Conservation (phyloP, 2,797 vertebrate genomes). For the Eospalax fontanierii region DNA sequence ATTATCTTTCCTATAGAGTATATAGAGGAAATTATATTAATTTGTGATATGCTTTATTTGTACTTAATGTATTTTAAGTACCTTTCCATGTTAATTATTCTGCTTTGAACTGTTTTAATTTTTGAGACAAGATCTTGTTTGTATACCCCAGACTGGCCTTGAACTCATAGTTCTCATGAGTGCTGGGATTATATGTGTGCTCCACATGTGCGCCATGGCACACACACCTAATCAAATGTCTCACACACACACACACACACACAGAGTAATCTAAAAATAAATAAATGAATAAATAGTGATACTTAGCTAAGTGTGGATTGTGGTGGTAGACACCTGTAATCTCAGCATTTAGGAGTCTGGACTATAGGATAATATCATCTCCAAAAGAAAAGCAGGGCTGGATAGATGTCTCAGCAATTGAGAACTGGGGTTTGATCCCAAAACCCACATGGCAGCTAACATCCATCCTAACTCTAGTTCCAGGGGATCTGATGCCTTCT, state of each 20-base stretch:
- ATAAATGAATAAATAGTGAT: too few relatives aligned
- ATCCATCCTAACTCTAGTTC: too few relatives aligned
- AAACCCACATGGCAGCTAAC: too few relatives aligned
- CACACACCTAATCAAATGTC: too few relatives aligned
- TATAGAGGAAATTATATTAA: background rate
- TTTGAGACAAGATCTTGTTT: background rate
- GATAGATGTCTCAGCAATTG: background rate
- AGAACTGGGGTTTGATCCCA: too few relatives aligned
- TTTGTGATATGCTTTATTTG: slow-evolving; percentile 25
- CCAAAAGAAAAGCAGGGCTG: background rate
- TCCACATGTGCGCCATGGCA: too few relatives aligned
- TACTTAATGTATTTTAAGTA: slow-evolving; percentile 35
- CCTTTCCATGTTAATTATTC: slow-evolving; percentile 57
- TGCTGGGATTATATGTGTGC: background rate
- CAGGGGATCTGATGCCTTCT: background rate
- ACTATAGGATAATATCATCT: too few relatives aligned
- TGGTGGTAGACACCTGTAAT: too few relatives aligned
- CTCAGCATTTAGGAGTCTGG: too few relatives aligned
- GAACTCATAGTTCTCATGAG: background rate
- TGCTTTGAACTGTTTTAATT: background rate
- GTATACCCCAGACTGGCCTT: background rate
- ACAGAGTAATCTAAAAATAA: too few relatives aligned
- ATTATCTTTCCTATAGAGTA: background rate
- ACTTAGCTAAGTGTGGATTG: too few relatives aligned
- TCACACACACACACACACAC: too few relatives aligned